A percentile compares a stretch with the other conserved stretches of the same genome.
Evolutionary conservation across 2,797 vertebrate species (phyloP).

Genomic region (Tympanoctomys barrerae): DNA sequence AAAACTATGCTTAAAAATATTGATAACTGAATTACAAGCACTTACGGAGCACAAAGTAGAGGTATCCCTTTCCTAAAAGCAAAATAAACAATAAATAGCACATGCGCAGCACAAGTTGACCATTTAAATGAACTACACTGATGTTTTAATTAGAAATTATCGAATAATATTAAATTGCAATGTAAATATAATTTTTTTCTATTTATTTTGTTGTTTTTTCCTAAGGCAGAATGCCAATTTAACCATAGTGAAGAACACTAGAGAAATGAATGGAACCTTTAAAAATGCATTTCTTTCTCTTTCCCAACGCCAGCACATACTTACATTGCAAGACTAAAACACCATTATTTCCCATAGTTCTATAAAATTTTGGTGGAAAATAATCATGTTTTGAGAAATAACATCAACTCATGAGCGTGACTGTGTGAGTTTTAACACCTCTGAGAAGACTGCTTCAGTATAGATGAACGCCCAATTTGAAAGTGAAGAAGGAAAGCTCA

Average conservation of each 20-base stretch:
- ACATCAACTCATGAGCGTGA: neutral
- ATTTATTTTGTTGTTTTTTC: neutral
- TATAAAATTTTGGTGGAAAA: conserved; percentile 12
- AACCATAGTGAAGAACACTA: neutral
- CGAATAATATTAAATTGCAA: neutral
- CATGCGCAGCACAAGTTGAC: neutral
- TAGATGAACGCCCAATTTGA: neutral
- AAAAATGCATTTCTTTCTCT: neutral
- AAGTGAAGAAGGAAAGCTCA: neutral
- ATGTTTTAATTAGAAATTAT: neutral
- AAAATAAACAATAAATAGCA: conserved; percentile 5
- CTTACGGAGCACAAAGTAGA: neutral
- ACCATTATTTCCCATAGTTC: neutral
- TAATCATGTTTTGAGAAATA: conserved; percentile 29
- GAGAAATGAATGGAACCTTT: neutral
- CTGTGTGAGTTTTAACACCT: neutral
- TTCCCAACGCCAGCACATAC: neutral
- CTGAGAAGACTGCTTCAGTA: neutral
- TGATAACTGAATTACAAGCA: neutral
- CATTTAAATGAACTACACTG: neutral
- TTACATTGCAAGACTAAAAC: neutral
- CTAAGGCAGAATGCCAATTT: neutral
- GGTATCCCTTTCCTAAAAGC: neutral
- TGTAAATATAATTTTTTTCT: neutral
- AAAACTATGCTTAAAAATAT: neutral